phyloP scores from a whole-genome alignment of 2,113 vertebrate genomes.

The Nyctibius bracteatus region DNA sequence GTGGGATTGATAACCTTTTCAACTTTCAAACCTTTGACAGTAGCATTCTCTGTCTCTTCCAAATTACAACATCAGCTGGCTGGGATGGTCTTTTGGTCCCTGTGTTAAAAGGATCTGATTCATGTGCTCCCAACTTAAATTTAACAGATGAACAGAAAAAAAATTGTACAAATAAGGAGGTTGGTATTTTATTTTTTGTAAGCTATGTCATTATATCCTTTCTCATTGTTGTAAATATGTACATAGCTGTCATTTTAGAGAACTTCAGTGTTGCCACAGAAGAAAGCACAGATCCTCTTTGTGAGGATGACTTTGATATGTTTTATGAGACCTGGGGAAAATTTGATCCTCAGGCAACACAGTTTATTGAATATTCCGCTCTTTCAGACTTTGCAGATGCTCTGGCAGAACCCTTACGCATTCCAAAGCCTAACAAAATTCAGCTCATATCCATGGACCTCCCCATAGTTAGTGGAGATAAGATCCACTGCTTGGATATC shows the following conservation, averaged over 20 bases:
- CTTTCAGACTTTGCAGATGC: slow-evolving; percentile 89
- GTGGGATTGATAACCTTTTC: slow-evolving; percentile 88
- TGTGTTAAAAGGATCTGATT: slow-evolving; percentile 72
- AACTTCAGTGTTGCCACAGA: slow-evolving; percentile 95
- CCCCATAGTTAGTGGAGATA: slow-evolving; percentile 93
- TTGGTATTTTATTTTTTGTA: slow-evolving; percentile 91
- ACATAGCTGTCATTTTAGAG: slow-evolving; percentile 96
- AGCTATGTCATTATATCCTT: slow-evolving; percentile 96
- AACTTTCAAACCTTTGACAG: slow-evolving; percentile 91
- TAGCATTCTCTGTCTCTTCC: slow-evolving; percentile 96
- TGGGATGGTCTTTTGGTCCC: slow-evolving; percentile 89
- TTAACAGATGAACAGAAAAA: background rate
- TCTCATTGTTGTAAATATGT: slow-evolving; percentile 98
- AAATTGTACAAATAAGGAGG: slow-evolving; percentile 66
- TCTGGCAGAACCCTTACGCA: slow-evolving; percentile 86
- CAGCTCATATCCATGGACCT: slow-evolving; percentile 92
- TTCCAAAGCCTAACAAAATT: slow-evolving; percentile 89
- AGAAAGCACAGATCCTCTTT: slow-evolving; percentile 90
- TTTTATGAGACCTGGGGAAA: slow-evolving; percentile 98
- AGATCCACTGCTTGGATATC: slow-evolving; percentile 95
- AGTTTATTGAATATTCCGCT: slow-evolving; percentile 89
- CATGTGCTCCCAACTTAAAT: slow-evolving; percentile 16
- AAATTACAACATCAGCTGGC: slow-evolving; percentile 95
- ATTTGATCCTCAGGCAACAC: slow-evolving; percentile 90
- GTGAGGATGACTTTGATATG: slow-evolving; percentile 97